Percentiles rank a stretch among this genome's conserved stretches.
Evolutionary conservation across 2,888 invertebrate species (phyloP).

Genomic region (Tetheella fluctuosa): DNA sequence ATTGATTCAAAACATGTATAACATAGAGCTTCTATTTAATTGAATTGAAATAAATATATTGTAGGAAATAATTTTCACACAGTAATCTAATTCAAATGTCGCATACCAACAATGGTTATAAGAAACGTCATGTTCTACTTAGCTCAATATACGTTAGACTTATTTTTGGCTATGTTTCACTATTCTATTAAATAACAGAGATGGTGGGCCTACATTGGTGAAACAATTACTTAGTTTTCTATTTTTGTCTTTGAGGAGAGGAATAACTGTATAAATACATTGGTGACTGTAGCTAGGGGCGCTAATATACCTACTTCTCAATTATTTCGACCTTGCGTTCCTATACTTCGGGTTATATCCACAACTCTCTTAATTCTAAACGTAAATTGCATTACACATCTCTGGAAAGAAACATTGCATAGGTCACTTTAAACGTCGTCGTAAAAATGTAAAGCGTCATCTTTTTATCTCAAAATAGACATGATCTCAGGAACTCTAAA

Average conservation of each 20-base stretch:
- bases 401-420: conserved; percentile 20
- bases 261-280: background rate
- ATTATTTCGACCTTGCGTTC: conserved; percentile 57
- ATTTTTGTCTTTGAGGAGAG: background rate
- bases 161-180: background rate
- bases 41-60: too few relatives aligned
- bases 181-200: background rate
- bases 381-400: conserved; percentile 36
- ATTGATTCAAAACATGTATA: too few relatives aligned
- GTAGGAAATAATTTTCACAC: too few relatives aligned
- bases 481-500: conserved; percentile 33
- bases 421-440: conserved; percentile 39
- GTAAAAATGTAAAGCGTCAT: conserved; percentile 41
- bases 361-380: conserved; percentile 28
- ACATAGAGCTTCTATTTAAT: background rate
- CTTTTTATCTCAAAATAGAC: conserved; percentile 37
- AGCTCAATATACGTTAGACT: background rate
- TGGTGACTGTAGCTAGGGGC: conserved; percentile 20
- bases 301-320: conserved; percentile 27
- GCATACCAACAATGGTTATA: too few relatives aligned
- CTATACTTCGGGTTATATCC: conserved; percentile 28
- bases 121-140: background rate
- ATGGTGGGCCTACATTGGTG: background rate
- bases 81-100: too few relatives aligned
- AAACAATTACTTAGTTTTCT: background rate